Evolutionary conservation across 2,113 vertebrate genomes (phyloP), one percentile per base, ranked within the genome.

Genomic region (Parotia lawesii): DNA sequence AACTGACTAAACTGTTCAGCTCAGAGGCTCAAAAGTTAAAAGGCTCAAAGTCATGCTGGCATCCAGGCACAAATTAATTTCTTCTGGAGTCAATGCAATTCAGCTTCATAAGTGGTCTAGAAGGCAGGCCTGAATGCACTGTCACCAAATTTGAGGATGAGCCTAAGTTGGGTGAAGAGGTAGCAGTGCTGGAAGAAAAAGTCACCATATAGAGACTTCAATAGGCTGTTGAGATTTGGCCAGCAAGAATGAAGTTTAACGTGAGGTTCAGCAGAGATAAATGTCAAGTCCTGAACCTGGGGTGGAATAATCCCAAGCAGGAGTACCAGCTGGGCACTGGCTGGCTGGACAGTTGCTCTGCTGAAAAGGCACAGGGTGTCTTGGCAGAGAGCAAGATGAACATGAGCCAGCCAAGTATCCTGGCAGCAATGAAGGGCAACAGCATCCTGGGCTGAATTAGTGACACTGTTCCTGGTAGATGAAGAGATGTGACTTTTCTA

Each of bases 231-330:
- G 23, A 94, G 65, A 75, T 93, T 4, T 75, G 48, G 66, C 50
- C 74, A 87, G n/a, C 27, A 84, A 79, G 57, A 96, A 93, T 33
- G n/a, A 93, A 40, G 23, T 87, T 96, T 82, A 85, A 44, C 15
- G 33, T 17, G 71, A 83, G 11, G 23, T 76, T 90, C 75, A 90
- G 50, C 29, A 88, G 72, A 91, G 58, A 93, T 38, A 62, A 70
- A 85, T 10, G 18, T 58, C 54, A 91, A 61, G 16, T 69, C 75
- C 54, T 87, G 50, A 89, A 87, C n/a, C 20, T 72, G 25, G n/a
- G 70, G 69, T 54, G 38, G 29, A 90, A 85, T 83, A 91, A 88
- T 28, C 51, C 71, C 64, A 73, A 83, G 29, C 29, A 91, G 67
- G 19, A 83, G 50, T 60, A 94, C 82, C 90, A 95, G 82, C 64